Evolutionary conservation across 1,140 invertebrate genomes (phyloP), one percentile per base, ranked within the genome.

Genomic region (Drosophila lacteicornis): DNA sequence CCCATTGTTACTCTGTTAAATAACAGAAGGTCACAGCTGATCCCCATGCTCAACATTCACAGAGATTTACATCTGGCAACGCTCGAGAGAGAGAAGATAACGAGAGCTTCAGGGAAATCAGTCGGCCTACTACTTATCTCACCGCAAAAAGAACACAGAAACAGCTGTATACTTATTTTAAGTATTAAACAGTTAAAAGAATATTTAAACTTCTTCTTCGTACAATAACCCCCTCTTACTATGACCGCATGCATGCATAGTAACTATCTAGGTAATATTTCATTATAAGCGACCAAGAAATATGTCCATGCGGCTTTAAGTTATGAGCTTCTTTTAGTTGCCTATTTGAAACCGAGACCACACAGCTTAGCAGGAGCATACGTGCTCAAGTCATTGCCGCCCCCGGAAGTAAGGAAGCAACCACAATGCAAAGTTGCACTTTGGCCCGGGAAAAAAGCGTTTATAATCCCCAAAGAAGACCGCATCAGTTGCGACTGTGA

Each of bases 381-480:
- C n/a, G 25, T 27, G 25, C 33, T 38, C 38, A 11, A 70, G 38
- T 25, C 53, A 56, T 56, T 40, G 53, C 53, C 53, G 36, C 36
- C 53, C 11, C 53, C 53, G 53, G 12, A 40, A 61, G 15, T n/a
- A 55, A 36, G 22, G 30, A 38, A 30, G 11, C 11, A 75, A 51
- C 56, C 45, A 40, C 33, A 49, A 47, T 47, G 45, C 45, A 47
- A 49, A 68, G 66, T 67, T 68, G 33, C 65, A 67, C 38, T 73
- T 74, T 51, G 27, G 38, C 38, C 46, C 27, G 47, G 68, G n/a
- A 13, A 61, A 66, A 82, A 62, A 60, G 80, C 55, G 80, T 79
- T 83, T 75, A 63, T 83, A 83, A 79, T 76, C 80, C 75, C 66
- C 75, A 57, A 83, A 80, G 76, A 67, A 79, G 60, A 82, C 80